phyloP scores from a whole-genome alignment of 2,797 vertebrate genomes.

The Eremophila alpestris region DNA sequence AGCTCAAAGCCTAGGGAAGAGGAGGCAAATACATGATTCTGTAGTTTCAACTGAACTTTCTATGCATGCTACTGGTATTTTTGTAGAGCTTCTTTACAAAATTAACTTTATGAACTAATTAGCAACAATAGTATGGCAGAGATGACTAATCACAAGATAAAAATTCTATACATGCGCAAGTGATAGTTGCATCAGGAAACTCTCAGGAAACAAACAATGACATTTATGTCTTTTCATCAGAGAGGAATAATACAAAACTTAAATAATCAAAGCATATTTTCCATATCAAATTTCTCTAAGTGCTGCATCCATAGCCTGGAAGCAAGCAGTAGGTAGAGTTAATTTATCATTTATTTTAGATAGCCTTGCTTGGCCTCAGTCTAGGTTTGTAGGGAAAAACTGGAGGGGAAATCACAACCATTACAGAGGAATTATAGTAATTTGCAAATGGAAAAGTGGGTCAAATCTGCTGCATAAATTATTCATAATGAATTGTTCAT shows the following conservation, averaged over 20 bases:
- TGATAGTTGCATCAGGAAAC: background rate
- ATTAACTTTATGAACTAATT: background rate
- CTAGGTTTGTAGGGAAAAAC: background rate
- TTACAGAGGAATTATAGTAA: slow-evolving; percentile 25
- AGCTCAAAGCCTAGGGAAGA: background rate
- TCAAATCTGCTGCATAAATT: slow-evolving; percentile 32
- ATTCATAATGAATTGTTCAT: slow-evolving; percentile 37
- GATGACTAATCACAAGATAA: background rate
- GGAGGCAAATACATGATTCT: background rate
- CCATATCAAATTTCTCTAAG: background rate
- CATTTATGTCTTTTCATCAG: background rate
- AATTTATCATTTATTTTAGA: slow-evolving; percentile 10
- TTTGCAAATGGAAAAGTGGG: slow-evolving; percentile 38
- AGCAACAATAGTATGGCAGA: background rate
- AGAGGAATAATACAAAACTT: background rate
- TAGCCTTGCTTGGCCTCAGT: background rate
- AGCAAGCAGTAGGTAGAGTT: background rate
- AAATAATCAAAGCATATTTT: background rate
- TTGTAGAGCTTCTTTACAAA: background rate
- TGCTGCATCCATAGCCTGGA: background rate
- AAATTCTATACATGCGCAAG: background rate
- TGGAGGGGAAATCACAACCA: background rate
- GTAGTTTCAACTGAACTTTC: background rate
- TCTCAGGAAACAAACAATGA: background rate
- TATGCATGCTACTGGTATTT: background rate